Evolutionary conservation across 2,888 invertebrate species (phyloP).

Genomic region (Pediacus dermestoides): DNA sequence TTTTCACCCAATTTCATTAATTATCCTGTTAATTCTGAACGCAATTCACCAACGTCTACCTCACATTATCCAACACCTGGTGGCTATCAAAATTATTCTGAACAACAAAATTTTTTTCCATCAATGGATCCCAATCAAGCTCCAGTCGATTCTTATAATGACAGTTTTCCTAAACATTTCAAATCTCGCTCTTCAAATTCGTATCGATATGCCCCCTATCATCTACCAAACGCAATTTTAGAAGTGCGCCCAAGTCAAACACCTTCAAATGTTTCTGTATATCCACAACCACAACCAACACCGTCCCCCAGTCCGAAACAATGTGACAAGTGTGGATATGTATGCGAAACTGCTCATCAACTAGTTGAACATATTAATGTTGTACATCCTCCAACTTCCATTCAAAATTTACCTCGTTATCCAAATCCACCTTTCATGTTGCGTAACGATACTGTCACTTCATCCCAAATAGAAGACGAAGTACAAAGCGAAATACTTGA

Average conservation of each 20-base stretch:
- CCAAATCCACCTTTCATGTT: conserved; percentile 49
- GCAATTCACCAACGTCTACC: conserved; percentile 49
- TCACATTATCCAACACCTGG: conserved; percentile 21
- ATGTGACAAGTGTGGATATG: conserved; percentile 80
- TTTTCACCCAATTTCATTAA: conserved; percentile 53
- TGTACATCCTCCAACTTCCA: conserved; percentile 56
- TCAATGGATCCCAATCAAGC: conserved; percentile 40
- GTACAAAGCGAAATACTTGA: conserved; percentile 80
- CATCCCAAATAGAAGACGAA: conserved; percentile 65
- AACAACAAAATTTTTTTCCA: conserved; percentile 35
- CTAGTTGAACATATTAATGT: conserved; percentile 71
- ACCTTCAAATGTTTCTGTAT: conserved; percentile 53
- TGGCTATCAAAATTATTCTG: conserved; percentile 33
- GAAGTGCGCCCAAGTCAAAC: conserved; percentile 49
- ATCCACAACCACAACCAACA: conserved; percentile 64
- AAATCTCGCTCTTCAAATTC: conserved; percentile 35
- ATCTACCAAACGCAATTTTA: conserved; percentile 50
- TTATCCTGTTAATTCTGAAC: conserved; percentile 47
- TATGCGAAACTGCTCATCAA: conserved; percentile 71
- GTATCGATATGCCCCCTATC: conserved; percentile 49
- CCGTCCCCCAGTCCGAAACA: conserved; percentile 71
- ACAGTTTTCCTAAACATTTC: conserved; percentile 41
- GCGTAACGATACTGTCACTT: conserved; percentile 50
- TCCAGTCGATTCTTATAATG: conserved; percentile 42
- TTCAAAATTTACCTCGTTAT: conserved; percentile 47